Evolutionary conservation across 2,888 invertebrate species (phyloP).

Genomic region (Agrotis exclamationis): DNA sequence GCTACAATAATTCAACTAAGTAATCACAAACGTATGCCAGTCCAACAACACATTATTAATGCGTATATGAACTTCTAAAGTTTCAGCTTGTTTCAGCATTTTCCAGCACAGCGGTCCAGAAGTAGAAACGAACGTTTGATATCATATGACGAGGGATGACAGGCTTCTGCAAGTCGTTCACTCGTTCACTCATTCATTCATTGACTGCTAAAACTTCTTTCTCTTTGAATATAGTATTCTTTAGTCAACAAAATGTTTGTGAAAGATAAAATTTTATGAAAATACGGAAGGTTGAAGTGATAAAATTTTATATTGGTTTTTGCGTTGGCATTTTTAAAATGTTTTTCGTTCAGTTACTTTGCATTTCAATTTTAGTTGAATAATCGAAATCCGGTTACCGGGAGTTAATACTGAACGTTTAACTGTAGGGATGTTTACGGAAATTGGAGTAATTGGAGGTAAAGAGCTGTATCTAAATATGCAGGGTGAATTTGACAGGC

Average conservation of each 20-base stretch:
- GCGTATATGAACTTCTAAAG: slow-evolving; percentile 56
- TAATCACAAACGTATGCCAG: slow-evolving; percentile 8
- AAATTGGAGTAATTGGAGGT: no score
- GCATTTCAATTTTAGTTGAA: slow-evolving; percentile 14
- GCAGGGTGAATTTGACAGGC: no score
- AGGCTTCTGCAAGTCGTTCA: slow-evolving; percentile 16
- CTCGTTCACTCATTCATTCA: slow-evolving; percentile 1
- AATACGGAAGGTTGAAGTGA: neutral
- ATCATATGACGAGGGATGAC: slow-evolving; percentile 60
- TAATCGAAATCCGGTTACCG: neutral
- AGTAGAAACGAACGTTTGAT: slow-evolving; percentile 61
- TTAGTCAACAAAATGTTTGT: slow-evolving; percentile 41
- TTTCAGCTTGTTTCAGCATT: slow-evolving; percentile 52
- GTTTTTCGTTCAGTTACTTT: neutral
- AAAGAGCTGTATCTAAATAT: no score
- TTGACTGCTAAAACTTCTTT: neutral
- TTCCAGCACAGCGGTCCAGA: slow-evolving; percentile 68
- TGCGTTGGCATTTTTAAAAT: neutral
- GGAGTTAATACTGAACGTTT: no score
- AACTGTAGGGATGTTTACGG: no score
- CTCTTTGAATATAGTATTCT: slow-evolving; percentile 33
- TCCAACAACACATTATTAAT: slow-evolving; percentile 19
- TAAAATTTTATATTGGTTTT: slow-evolving; percentile 28
- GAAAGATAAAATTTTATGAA: slow-evolving; percentile 34
- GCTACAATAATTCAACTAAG: slow-evolving; percentile 20